Conservation (phyloP, 2,797 vertebrate species). For the Bradypodion pumilum region DNA sequence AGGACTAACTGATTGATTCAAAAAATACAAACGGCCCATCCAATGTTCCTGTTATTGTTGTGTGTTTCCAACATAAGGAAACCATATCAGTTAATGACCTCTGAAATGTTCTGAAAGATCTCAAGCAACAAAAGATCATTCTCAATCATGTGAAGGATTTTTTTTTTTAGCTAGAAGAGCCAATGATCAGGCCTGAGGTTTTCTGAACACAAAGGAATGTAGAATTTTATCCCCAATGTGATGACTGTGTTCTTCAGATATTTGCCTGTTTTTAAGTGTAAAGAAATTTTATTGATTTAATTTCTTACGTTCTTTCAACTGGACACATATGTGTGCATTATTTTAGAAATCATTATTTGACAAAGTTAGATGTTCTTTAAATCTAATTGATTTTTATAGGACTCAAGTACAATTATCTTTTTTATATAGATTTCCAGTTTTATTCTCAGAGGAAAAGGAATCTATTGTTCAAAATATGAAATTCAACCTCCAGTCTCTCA, state of each 20-base stretch:
- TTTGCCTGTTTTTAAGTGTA: background rate
- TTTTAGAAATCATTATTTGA: background rate
- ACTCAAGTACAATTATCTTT: background rate
- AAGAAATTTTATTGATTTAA: background rate
- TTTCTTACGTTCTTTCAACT: background rate
- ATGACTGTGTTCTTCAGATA: background rate
- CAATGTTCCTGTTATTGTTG: no score
- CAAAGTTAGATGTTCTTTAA: background rate
- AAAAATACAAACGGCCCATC: no score
- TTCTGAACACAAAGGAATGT: background rate
- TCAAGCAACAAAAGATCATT: background rate
- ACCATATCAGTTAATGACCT: no score
- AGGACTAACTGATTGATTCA: no score
- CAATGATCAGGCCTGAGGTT: background rate
- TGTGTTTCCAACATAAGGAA: no score
- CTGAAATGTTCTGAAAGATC: no score
- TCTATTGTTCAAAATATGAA: slow-evolving; percentile 6
- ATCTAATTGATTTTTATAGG: background rate
- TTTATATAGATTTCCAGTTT: background rate
- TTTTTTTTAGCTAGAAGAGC: background rate
- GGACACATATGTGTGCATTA: background rate
- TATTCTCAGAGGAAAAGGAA: background rate
- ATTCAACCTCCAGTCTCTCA: background rate
- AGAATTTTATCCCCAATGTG: background rate
- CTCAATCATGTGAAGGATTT: no score